Percentiles rank a stretch among this genome's conserved stretches.
Evolutionary conservation across 2,113 vertebrate species (phyloP).

Genomic region (Ia io): DNA sequence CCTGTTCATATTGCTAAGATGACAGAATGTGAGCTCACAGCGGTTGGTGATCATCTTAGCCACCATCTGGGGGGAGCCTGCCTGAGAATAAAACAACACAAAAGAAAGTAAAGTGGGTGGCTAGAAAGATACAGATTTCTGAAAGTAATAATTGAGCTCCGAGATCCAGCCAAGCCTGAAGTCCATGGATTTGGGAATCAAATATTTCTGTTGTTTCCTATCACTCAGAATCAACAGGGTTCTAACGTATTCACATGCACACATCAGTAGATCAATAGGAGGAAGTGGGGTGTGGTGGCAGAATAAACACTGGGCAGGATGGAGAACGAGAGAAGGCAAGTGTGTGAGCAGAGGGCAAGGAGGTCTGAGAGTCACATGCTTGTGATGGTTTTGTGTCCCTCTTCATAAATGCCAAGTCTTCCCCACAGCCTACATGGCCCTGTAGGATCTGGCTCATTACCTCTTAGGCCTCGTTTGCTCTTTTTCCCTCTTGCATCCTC

Average conservation of each 20-base stretch:
- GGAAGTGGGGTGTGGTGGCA: background rate
- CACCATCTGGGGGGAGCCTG: rapidly evolving
- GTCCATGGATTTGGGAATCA: background rate
- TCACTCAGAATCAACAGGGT: background rate
- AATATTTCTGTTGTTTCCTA: background rate
- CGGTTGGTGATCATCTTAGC: background rate
- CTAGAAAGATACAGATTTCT: background rate
- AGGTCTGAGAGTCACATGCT: background rate
- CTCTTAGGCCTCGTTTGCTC: background rate
- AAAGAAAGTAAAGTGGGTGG: background rate
- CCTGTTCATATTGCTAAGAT: too few species aligned
- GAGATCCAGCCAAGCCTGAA: background rate
- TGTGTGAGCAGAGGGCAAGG: background rate
- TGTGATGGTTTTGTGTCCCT: background rate
- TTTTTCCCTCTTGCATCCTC: background rate
- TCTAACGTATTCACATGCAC: background rate
- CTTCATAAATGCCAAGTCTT: background rate
- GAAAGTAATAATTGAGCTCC: background rate
- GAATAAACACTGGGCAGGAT: background rate
- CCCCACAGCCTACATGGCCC: rapidly evolving
- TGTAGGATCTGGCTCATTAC: rapidly evolving
- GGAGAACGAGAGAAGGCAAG: background rate
- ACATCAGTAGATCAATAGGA: rapidly evolving
- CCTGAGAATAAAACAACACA: background rate
- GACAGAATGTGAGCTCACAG: background rate